phyloP scores from a whole-genome alignment of 2,113 vertebrate species.

The Hemiprocne comata region DNA sequence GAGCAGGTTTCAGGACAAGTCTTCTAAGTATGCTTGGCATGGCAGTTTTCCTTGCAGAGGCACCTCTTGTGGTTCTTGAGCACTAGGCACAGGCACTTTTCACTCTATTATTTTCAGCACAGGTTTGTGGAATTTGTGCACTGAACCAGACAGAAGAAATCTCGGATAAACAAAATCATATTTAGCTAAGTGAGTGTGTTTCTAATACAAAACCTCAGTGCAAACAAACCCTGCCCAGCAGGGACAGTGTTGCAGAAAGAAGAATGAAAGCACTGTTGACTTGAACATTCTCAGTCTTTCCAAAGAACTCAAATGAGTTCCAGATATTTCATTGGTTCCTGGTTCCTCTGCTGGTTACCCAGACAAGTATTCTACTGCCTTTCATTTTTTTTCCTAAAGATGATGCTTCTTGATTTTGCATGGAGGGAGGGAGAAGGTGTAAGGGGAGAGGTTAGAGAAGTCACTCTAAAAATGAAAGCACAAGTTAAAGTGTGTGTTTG shows the following conservation, averaged over 20 bases:
- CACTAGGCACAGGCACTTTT: not conserved
- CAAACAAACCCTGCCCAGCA: constrained; percentile 14
- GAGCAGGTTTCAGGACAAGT: not conserved
- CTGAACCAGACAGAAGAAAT: not conserved
- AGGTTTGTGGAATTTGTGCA: not conserved
- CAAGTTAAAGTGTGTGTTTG: not conserved
- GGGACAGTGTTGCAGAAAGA: not conserved
- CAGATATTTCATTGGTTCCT: not conserved
- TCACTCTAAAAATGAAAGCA: not conserved
- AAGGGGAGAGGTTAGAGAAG: not conserved
- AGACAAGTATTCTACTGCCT: not conserved
- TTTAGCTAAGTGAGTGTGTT: not conserved
- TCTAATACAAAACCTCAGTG: constrained; percentile 21
- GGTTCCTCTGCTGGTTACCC: not conserved
- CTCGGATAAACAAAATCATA: not conserved
- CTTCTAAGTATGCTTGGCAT: not conserved
- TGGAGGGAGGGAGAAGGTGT: not conserved
- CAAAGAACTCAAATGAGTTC: not conserved
- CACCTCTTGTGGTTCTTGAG: not conserved
- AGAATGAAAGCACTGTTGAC: not conserved
- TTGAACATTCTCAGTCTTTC: not conserved
- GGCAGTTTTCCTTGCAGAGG: not conserved
- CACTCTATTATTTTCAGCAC: not conserved
- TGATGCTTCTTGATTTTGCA: not conserved
- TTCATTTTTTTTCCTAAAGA: not conserved